phyloP scores from a whole-genome alignment of 1,140 invertebrate species.

The Drosophila santomea region DNA sequence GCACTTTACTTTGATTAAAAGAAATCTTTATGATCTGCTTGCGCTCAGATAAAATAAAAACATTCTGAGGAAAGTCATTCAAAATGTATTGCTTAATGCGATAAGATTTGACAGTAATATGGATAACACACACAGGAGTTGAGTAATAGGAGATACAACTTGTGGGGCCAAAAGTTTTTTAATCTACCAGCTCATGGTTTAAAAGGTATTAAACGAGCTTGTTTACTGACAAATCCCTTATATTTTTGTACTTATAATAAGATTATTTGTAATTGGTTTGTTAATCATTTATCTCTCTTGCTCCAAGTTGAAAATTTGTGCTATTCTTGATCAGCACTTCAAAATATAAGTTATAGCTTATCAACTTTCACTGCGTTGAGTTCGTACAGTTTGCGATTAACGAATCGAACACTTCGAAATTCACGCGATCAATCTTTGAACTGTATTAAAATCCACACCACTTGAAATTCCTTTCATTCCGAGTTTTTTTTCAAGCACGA shows the following conservation, averaged over 20 bases:
- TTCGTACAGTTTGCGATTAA: conserved; percentile 5
- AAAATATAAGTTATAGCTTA: conserved; percentile 3
- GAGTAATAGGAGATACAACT: conserved; percentile 8
- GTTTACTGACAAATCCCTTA: too few species aligned
- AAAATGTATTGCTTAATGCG: conserved; percentile 30
- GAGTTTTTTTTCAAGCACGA: conserved; percentile 6
- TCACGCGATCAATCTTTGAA: conserved; percentile 9
- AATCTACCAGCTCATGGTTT: background rate
- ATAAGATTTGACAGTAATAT: conserved; percentile 30
- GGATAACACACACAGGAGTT: background rate
- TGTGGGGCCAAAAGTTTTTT: background rate
- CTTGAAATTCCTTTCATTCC: background rate
- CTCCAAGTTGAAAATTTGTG: too few species aligned
- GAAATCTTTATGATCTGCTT: conserved; percentile 69
- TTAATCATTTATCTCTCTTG: too few species aligned
- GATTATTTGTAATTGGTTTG: too few species aligned
- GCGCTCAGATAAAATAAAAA: conserved; percentile 46
- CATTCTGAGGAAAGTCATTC: conserved; percentile 4
- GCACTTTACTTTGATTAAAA: conserved; percentile 69
- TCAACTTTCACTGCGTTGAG: conserved; percentile 13
- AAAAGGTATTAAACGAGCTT: background rate
- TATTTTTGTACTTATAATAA: too few species aligned
- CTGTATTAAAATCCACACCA: conserved; percentile 5
- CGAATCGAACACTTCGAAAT: conserved; percentile 5
- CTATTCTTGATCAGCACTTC: background rate